These are phyloP conservation scores for Hydrolagus colliei DNA, from an alignment of 2,797 vertebrate genomes.

Conservation along the genomic window DNA sequence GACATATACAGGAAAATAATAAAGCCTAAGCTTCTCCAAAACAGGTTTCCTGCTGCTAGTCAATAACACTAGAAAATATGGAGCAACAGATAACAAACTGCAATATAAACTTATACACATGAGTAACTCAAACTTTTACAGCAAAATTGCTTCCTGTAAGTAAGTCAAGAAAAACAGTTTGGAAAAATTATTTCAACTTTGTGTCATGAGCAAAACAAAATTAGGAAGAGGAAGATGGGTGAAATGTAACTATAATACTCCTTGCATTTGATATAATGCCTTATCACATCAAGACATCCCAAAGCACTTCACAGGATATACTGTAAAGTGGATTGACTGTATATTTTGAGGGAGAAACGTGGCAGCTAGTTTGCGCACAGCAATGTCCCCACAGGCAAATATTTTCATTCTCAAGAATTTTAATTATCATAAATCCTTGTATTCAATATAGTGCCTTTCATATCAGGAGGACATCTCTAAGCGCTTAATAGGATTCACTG, in stretches of 20 bases:
- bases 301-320: no score
- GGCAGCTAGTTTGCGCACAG: no score
- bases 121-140: neutral
- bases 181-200: neutral
- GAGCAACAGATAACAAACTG: neutral
- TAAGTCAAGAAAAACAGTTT: neutral
- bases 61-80: neutral
- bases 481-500: no score
- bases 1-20: neutral
- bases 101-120: neutral
- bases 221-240: neutral
- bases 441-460: no score
- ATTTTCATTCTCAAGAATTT: no score
- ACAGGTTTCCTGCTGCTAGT: neutral
- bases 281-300: no score
- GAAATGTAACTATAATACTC: neutral
- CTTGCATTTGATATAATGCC: no score
- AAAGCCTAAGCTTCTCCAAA: neutral
- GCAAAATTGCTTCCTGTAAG: neutral
- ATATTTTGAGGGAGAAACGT: no score
- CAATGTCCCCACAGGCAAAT: no score
- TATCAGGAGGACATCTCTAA: no score
- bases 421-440: no score
- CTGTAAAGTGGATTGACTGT: no score
- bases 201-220: neutral